phyloP scores from a whole-genome alignment of 2,888 invertebrate genomes.

The Boloria selene region DNA sequence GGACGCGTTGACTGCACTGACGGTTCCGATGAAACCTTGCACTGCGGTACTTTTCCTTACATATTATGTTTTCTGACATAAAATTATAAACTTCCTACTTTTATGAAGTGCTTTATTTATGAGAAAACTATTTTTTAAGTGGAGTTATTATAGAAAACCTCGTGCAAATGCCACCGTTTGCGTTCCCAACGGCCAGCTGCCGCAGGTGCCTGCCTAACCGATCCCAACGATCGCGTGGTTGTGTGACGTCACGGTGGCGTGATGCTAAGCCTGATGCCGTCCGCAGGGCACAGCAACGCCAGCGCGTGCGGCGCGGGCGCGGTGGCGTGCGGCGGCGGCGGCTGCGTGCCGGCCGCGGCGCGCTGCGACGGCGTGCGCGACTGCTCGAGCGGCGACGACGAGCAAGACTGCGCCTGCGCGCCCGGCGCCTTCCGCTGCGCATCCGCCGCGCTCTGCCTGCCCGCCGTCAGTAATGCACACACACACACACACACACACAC shows the following conservation, averaged over 20 bases:
- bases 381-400: slow-evolving; percentile 86
- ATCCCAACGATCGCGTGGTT: too few relatives aligned
- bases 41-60: slow-evolving; percentile 35
- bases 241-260: too few relatives aligned
- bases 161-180: too few relatives aligned
- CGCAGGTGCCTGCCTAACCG: too few relatives aligned
- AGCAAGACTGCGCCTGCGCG: slow-evolving; percentile 70
- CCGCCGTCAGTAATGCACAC: slow-evolving; percentile 34
- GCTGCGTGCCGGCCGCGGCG: slow-evolving; percentile 85
- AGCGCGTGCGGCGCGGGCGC: slow-evolving; percentile 82
- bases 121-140: too few relatives aligned
- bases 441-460: slow-evolving; percentile 42
- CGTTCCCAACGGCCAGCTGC: too few relatives aligned
- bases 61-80: not conserved
- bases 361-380: slow-evolving; percentile 86
- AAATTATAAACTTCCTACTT: not conserved
- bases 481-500: not conserved
- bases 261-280: too few relatives aligned
- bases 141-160: too few relatives aligned
- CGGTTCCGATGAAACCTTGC: slow-evolving; percentile 84
- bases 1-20: slow-evolving; percentile 88
- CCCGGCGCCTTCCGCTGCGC: slow-evolving; percentile 61
- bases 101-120: too few relatives aligned
- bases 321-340: slow-evolving; percentile 84
- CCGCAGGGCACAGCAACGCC: slow-evolving; percentile 69